Conservation (phyloP, 2,113 vertebrate species). For the Anseranas semipalmata region DNA sequence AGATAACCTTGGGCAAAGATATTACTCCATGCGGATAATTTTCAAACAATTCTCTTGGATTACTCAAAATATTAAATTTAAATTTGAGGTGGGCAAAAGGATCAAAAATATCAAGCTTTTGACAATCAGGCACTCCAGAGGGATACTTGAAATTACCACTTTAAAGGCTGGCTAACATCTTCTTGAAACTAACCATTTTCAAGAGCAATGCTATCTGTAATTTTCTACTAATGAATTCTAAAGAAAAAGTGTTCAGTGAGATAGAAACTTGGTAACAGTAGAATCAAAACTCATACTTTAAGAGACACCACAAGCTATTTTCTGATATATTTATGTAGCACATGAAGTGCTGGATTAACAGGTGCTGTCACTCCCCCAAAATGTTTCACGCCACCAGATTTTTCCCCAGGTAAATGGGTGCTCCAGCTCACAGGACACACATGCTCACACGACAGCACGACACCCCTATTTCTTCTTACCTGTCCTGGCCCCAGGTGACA, state of each 20-base stretch:
- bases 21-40: neutral
- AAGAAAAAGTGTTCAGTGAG: neutral
- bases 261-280: neutral
- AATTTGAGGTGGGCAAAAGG: neutral
- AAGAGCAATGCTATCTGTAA: rapidly evolving
- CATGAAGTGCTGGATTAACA: neutral
- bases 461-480: neutral
- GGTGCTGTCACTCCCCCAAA: neutral
- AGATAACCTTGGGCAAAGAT: neutral
- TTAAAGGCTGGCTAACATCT: neutral
- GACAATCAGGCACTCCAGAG: neutral
- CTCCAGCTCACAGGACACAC: neutral
- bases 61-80: neutral
- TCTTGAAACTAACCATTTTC: neutral
- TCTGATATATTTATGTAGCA: neutral
- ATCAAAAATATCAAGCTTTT: neutral
- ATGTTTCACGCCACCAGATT: neutral
- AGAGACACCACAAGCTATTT: neutral
- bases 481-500: neutral
- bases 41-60: neutral
- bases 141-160: neutral
- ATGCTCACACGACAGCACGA: neutral
- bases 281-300: neutral
- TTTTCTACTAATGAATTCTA: neutral
- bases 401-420: neutral